Evolutionary conservation across 2,113 vertebrate species (phyloP).

Genomic region (Triplophysa siluroides): DNA sequence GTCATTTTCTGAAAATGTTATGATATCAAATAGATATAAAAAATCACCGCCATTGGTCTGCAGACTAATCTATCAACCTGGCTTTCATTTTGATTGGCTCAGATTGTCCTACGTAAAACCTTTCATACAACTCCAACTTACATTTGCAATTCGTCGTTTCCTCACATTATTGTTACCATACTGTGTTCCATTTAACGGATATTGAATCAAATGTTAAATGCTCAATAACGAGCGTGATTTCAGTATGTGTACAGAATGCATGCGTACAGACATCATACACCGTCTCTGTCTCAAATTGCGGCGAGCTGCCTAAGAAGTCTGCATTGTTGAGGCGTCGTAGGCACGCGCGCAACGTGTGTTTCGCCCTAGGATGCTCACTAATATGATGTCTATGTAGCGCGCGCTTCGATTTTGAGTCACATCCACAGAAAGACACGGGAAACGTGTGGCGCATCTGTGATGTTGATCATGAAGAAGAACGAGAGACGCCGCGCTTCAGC

Average conservation of each 20-base stretch:
- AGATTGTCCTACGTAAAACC: slow-evolving; percentile 29
- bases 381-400: neutral
- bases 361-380: neutral
- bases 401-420: neutral
- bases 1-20: neutral
- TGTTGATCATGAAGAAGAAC: slow-evolving; percentile 26
- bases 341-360: neutral
- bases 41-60: slow-evolving; percentile 31
- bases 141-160: neutral
- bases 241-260: neutral
- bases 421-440: neutral
- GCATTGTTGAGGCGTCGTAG: neutral
- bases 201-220: neutral
- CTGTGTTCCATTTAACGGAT: neutral
- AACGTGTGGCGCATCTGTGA: slow-evolving; percentile 35
- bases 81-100: slow-evolving; percentile 49
- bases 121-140: slow-evolving; percentile 19
- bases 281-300: neutral
- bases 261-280: neutral
- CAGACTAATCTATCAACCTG: neutral
- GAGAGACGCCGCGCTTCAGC: slow-evolving; percentile 10
- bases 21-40: too few relatives aligned
- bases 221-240: neutral
- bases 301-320: neutral
- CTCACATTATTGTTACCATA: slow-evolving; percentile 14